Base-by-base conservation (phyloP, 2,888 invertebrate genomes). In the Metallyticus violacea region DNA sequence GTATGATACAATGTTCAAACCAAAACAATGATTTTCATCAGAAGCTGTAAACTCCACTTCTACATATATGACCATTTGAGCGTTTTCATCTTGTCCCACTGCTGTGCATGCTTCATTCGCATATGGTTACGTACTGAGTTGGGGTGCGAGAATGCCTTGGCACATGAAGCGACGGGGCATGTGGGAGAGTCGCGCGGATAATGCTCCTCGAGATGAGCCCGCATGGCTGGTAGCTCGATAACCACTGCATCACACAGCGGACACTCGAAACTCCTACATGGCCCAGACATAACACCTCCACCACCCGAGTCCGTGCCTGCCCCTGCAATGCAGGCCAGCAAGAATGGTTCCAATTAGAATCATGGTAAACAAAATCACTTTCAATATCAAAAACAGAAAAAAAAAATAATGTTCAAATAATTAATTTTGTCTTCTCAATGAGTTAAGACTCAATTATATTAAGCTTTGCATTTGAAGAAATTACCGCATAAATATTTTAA, bases 81-180 rank as follows among this genome's bases (percentile, higher is more conserved):
- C 86, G 96, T 95, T 93, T 97, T 97, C 95, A 97, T 97, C 91
- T 94, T 94, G 90, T 96, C 95, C 97, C 97, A 97, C 91, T 96
- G 96, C 89, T 94, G 93, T 82, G 95, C 94, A 92, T 97, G 97
- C 92, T 97, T 97, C 90, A 96, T 94, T 90, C 97, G 93, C 97
- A 97, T 97, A 92, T 97, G 97, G 93, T 97, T 97, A 90, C 97
- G 94, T 89, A 97, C 97, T 87, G 97, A 97, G 93, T 97, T 97
- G 88, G 97, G 97, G 92, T 97, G 97, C 88, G 96, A 94, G 92
- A 97, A 97, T 89, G 93, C 93, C 88, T 96, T 94, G 86, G 95
- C 95, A 92, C 97, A 97, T 89, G 94, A 93, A 87, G 94, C 92
- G 86, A 97, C 97, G 78, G 97, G 97, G 92, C 97, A 97, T 89